Conservation (phyloP, 2,113 vertebrate genomes). For the Camelus bactrianus region DNA sequence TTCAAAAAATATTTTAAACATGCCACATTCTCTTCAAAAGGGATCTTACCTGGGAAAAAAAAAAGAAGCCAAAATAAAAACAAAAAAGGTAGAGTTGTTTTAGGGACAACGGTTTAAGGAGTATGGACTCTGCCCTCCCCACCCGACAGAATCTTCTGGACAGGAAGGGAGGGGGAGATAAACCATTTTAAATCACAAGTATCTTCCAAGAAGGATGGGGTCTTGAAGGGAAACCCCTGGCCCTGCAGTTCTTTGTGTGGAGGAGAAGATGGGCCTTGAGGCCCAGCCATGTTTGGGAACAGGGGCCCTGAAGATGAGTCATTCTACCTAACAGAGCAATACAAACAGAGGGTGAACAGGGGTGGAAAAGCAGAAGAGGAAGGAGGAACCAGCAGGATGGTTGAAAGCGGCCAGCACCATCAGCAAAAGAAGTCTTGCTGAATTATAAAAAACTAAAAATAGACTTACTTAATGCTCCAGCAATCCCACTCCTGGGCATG, state of each 20-base stretch:
- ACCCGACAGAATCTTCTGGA: not conserved
- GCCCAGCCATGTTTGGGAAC: not conserved
- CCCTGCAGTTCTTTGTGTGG: not conserved
- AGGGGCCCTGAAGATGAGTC: not conserved
- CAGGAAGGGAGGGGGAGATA: not conserved
- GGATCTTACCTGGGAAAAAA: not conserved
- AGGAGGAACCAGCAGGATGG: not conserved
- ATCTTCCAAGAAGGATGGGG: not conserved
- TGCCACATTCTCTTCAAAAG: not conserved
- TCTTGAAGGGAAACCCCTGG: not conserved
- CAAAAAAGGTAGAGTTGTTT: not conserved
- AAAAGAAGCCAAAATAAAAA: constrained; percentile 18
- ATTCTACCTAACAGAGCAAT: not conserved
- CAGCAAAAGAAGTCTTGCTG: not conserved
- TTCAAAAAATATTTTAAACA: constrained; percentile 41
- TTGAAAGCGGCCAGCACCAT: not conserved
- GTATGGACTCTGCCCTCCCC: not conserved
- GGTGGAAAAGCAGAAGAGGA: not conserved
- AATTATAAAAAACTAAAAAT: too few species aligned
- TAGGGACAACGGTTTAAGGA: not conserved
- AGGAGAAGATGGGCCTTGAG: not conserved
- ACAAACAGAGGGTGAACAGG: not conserved
- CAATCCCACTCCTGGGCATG: too few species aligned
- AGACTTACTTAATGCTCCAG: too few species aligned
- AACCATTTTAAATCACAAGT: not conserved